These are phyloP conservation scores for Drosophila prosaltans DNA, from an alignment of 1,140 invertebrate genomes.

Conservation along the genomic window DNA sequence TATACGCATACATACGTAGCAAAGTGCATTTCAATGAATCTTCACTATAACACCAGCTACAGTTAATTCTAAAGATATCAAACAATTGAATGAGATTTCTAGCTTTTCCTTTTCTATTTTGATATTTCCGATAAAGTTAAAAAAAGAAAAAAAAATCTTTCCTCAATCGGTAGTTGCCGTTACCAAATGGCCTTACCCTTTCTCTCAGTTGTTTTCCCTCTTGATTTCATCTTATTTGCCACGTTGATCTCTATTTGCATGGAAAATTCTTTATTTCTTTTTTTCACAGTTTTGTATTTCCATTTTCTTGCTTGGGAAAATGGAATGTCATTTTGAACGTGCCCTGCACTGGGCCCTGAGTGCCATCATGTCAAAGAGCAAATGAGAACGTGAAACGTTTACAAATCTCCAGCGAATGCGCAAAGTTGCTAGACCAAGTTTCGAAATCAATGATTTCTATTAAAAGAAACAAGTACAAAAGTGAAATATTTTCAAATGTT, in stretches of 20 bases:
- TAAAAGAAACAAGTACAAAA: constrained; percentile 10
- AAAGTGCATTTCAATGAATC: background rate
- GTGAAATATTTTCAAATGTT: background rate
- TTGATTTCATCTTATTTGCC: constrained; percentile 42
- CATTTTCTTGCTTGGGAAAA: constrained; percentile 37
- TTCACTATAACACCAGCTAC: background rate
- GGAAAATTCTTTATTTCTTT: constrained; percentile 24
- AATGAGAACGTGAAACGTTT: constrained; percentile 24
- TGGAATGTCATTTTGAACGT: constrained; percentile 52
- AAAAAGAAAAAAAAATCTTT: background rate
- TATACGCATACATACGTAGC: background rate
- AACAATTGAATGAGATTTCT: background rate
- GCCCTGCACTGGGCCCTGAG: constrained; percentile 18
- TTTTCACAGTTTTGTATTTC: background rate
- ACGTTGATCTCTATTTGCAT: constrained; percentile 42
- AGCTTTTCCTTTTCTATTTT: background rate
- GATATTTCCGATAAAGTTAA: background rate
- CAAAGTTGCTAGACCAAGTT: constrained; percentile 4
- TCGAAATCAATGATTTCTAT: constrained; percentile 6
- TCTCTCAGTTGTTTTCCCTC: background rate
- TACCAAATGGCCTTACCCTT: background rate
- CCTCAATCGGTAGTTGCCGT: background rate
- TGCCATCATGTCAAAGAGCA: constrained; percentile 17
- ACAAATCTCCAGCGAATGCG: constrained; percentile 12
- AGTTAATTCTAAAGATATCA: background rate